Evolutionary conservation across 2,797 vertebrate species (phyloP), one percentile per base, ranked within the genome.

Genomic region (Todus mexicanus): DNA sequence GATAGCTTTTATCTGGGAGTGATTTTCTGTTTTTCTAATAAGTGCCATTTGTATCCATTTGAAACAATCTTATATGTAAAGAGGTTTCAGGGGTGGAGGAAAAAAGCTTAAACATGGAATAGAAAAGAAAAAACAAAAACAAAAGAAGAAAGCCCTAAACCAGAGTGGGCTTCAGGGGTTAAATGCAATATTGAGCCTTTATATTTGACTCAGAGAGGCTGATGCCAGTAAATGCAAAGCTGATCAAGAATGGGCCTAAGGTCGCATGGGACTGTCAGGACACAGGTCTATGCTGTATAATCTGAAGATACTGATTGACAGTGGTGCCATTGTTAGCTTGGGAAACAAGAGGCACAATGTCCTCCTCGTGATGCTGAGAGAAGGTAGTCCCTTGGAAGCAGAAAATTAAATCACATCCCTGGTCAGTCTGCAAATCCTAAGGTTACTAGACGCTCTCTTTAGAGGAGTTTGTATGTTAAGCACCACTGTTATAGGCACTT

Each of bases 11-110:
- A 79, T 85, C 47, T 9, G 3, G 47, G 35, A 84, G 71, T 76
- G 56, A 66, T 87, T 94, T 95, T 94, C 75, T 93, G 19, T 27
- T 81, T 80, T 93, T 68, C 56, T 88, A 80, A 37, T 77, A 91
- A 92, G 48, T 72, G 76, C 70, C 45, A 90, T 93, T 93, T 94
- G 71, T 70, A 92, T 91, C 60, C 64, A 90, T 95, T 87, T 91
- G 61, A 48, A 78, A 68, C 45, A 87, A 66, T 68, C 45, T 86
- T 76, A 84, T 84, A 86, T 68, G 26, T 76, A 88, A 26, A 53
- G 42, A 78, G 43, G 23, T 65, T 70, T 43, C 4, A 10, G 27
- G 22, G 17, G 26, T 26, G 21, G 21, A 42, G 17, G 13, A 13
- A 42, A 80, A 60, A 69, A 43, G 5, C 9, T 86, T 84, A 73